phyloP scores from a whole-genome alignment of 2,888 invertebrate species.

The Arrhopalites spinosus region DNA sequence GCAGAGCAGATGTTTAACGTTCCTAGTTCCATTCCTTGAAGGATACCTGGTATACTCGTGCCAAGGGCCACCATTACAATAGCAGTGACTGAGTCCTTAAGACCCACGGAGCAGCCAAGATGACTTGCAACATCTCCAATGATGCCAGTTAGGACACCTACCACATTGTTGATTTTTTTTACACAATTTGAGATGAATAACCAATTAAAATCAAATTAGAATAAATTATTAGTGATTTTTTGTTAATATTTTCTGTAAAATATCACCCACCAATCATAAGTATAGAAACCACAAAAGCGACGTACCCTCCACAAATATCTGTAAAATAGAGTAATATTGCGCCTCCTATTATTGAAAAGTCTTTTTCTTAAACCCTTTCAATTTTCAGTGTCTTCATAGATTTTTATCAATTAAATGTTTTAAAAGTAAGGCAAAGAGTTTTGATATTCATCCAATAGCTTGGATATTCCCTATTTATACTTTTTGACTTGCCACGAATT shows the following conservation, averaged over 20 bases:
- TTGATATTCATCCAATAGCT: no score
- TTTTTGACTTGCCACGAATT: no score
- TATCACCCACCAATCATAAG: constrained; percentile 75
- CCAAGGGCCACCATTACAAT: constrained; percentile 97
- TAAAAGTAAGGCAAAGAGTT: no score
- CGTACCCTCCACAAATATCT: constrained; percentile 93
- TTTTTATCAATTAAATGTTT: no score
- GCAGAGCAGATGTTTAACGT: constrained; percentile 24
- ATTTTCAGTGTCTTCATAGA: no score
- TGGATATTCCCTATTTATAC: no score
- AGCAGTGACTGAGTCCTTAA: constrained; percentile 96
- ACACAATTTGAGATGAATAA: no score
- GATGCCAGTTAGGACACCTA: constrained; percentile 92
- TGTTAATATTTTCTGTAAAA: no score
- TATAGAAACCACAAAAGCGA: constrained; percentile 93
- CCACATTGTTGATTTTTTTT: no score
- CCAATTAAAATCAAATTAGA: no score
- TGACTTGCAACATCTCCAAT: constrained; percentile 97
- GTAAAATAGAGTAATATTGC: constrained; percentile 56
- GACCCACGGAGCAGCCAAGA: constrained; percentile 96
- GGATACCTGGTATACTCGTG: constrained; percentile 92
- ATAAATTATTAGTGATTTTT: no score
- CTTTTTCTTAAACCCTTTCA: not conserved
- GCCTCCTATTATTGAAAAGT: no score
- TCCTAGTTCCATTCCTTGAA: constrained; percentile 10